phyloP scores from a whole-genome alignment of 1,140 invertebrate species.

The Pararge aegeria region DNA sequence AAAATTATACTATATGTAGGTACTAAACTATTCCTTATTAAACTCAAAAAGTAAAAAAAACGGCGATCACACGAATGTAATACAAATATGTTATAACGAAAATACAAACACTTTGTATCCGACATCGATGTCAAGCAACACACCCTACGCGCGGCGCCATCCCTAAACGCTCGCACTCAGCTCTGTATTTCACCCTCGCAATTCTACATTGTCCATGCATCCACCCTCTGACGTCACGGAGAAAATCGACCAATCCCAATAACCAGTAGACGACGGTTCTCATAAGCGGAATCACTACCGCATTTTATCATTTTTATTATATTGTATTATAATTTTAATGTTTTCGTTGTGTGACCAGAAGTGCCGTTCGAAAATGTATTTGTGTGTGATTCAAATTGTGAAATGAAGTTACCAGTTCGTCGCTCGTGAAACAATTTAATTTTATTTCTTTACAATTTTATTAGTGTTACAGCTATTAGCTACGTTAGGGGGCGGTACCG shows the following conservation, averaged over 20 bases:
- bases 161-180: constrained; percentile 27
- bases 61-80: no score
- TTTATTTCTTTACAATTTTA: constrained; percentile 62
- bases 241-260: constrained; percentile 77
- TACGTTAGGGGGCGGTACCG: constrained; percentile 73
- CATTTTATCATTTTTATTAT: constrained; percentile 47
- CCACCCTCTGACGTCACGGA: constrained; percentile 75
- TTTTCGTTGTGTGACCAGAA: constrained; percentile 64
- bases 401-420: constrained; percentile 52
- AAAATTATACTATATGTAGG: neutral
- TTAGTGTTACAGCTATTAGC: constrained; percentile 64
- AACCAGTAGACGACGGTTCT: constrained; percentile 64
- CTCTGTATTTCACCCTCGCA: constrained; percentile 39
- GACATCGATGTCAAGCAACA: neutral
- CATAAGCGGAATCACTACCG: constrained; percentile 60
- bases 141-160: neutral
- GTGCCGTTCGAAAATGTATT: constrained; percentile 57
- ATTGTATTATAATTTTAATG: constrained; percentile 60
- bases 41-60: neutral
- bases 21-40: no score
- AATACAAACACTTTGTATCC: no score
- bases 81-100: no score
- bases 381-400: constrained; percentile 58
- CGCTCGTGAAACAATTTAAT: constrained; percentile 55
- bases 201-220: constrained; percentile 68